Evolutionary conservation across 2,888 invertebrate genomes (phyloP).

Genomic region (Drosophila hawaiiensis): DNA sequence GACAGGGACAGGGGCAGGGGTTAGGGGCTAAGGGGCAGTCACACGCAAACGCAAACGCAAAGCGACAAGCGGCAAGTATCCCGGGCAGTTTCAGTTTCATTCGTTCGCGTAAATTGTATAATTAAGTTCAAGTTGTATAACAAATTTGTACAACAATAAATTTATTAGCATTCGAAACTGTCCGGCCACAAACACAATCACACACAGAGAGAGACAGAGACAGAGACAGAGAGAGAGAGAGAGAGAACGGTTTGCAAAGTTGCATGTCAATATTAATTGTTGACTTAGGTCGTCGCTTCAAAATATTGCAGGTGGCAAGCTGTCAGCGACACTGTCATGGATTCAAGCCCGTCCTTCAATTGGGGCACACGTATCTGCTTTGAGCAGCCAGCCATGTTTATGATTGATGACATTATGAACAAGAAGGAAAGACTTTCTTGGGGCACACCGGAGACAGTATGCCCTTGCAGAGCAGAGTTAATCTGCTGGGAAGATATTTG

Average conservation of each 20-base stretch:
- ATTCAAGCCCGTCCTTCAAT: background rate
- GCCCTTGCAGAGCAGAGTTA: background rate
- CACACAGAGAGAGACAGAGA: too few relatives aligned
- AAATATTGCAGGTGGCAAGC: conserved; percentile 54
- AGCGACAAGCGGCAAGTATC: conserved; percentile 7
- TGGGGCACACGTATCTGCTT: conserved; percentile 28
- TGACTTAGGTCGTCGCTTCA: conserved; percentile 56
- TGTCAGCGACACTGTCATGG: conserved; percentile 45
- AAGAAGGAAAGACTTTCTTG: background rate
- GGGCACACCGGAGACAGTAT: background rate
- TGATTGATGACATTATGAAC: conserved; percentile 34
- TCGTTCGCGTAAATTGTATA: conserved; percentile 75
- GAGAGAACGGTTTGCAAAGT: conserved; percentile 41
- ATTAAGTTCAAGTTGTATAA: conserved; percentile 78
- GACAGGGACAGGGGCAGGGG: background rate
- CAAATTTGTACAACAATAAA: conserved; percentile 78
- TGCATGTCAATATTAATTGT: conserved; percentile 74
- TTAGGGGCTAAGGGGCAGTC: too few relatives aligned
- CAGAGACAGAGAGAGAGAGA: too few relatives aligned
- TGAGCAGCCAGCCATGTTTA: conserved; percentile 5
- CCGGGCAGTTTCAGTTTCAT: conserved; percentile 50
- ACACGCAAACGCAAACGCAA: conserved; percentile 11
- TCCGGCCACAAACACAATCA: conserved; percentile 5
- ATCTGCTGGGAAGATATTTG: background rate
- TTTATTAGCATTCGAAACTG: conserved; percentile 61